phyloP scores from a whole-genome alignment of 2,113 vertebrate genomes.

The Ceyx cyanopectus region DNA sequence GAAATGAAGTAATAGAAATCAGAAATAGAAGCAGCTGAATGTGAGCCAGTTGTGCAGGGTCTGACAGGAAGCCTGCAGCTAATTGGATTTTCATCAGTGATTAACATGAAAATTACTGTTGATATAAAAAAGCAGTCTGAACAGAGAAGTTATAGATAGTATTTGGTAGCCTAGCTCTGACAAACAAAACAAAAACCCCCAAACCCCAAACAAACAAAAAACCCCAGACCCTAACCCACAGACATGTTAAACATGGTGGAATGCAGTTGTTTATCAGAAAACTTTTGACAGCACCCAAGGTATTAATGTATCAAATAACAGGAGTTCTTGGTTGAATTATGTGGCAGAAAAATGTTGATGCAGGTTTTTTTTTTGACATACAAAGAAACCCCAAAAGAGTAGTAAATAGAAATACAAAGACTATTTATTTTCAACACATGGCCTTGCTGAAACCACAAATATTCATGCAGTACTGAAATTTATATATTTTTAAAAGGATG shows the following conservation, averaged over 20 bases:
- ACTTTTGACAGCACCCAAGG: background rate
- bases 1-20: background rate
- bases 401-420: background rate
- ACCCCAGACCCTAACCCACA: background rate
- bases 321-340: background rate
- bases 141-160: background rate
- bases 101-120: background rate
- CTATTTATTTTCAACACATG: background rate
- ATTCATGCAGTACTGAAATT: background rate
- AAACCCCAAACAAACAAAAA: background rate
- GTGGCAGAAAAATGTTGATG: background rate
- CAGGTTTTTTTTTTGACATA: background rate
- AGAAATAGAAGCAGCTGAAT: no score
- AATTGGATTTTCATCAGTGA: background rate
- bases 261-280: background rate
- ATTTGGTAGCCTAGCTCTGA: background rate
- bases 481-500: background rate
- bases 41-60: background rate
- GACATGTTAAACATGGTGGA: background rate
- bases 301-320: background rate
- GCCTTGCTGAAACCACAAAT: background rate
- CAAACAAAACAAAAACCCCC: background rate
- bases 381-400: background rate
- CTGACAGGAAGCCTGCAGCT: background rate
- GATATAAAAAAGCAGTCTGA: background rate